phyloP scores from a whole-genome alignment of 1,140 invertebrate genomes.

The Papilio helenus region DNA sequence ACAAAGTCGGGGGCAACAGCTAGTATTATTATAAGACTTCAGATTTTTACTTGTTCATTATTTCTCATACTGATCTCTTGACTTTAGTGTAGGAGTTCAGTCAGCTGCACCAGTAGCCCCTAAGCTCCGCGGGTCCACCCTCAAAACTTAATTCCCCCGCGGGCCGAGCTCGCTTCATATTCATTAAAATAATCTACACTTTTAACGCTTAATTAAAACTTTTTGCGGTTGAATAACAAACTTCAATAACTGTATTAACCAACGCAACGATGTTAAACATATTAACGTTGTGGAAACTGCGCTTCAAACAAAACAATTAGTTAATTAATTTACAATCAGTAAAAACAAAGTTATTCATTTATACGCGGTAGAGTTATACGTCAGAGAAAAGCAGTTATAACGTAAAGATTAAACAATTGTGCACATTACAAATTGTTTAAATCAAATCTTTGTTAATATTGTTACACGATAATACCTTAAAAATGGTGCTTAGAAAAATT shows the following conservation, averaged over 20 bases:
- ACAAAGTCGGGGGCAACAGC: no score
- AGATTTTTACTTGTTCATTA: neutral
- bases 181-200: conserved; percentile 27
- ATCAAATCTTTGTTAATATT: no score
- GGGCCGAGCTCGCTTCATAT: conserved; percentile 6
- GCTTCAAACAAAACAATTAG: neutral
- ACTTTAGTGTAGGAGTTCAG: neutral
- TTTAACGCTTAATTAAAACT: conserved; percentile 30
- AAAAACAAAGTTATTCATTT: neutral
- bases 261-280: neutral
- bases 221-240: conserved; percentile 9
- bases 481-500: no score
- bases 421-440: neutral
- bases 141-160: conserved; percentile 17
- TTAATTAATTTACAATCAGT: conserved; percentile 10
- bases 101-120: neutral
- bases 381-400: neutral
- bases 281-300: conserved; percentile 2
- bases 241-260: conserved; percentile 15
- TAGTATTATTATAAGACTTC: no score
- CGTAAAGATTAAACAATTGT: neutral
- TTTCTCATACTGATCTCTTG: neutral
- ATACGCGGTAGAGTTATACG: neutral
- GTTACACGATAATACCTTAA: no score
- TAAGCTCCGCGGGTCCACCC: conserved; percentile 19